These are phyloP conservation scores for Melanaphis sacchari DNA, from an alignment of 1,140 invertebrate genomes.

Conservation along the genomic window DNA sequence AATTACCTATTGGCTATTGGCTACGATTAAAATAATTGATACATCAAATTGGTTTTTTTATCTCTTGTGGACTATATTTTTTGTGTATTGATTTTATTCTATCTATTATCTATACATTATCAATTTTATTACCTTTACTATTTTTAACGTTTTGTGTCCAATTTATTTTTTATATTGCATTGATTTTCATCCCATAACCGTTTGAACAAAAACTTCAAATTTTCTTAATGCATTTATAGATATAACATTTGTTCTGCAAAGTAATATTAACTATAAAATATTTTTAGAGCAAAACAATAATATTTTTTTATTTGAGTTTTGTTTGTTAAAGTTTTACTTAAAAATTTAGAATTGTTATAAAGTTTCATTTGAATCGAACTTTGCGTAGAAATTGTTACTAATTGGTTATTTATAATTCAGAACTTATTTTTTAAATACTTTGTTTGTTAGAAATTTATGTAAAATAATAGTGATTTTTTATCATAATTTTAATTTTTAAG, in stretches of 20 bases:
- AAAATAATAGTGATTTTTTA: not conserved
- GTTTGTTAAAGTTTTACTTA: not conserved
- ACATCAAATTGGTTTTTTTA: not conserved
- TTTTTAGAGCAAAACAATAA: not conserved
- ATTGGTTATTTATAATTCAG: not conserved
- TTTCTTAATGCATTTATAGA: not conserved
- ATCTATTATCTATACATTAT: not conserved
- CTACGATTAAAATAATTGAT: not conserved
- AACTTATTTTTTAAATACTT: not conserved
- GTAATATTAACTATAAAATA: not conserved
- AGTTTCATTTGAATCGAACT: not conserved
- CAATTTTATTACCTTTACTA: conserved; percentile 9
- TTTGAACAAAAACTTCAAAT: not conserved
- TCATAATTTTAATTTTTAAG: not conserved
- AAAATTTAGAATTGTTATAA: not conserved
- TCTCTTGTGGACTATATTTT: not conserved
- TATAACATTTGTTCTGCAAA: not conserved
- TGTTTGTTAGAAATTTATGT: not conserved
- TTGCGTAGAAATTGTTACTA: not conserved
- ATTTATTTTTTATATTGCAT: not conserved
- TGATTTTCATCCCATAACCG: not conserved
- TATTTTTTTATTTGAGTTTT: not conserved
- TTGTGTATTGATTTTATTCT: conserved; percentile 7
- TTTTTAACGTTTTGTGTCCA: not conserved
- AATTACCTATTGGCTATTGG: not conserved